Percentiles rank a stretch among this genome's conserved stretches.
phyloP scores from a whole-genome alignment of 2,888 invertebrate species.

The Xestia sexstrigata region DNA sequence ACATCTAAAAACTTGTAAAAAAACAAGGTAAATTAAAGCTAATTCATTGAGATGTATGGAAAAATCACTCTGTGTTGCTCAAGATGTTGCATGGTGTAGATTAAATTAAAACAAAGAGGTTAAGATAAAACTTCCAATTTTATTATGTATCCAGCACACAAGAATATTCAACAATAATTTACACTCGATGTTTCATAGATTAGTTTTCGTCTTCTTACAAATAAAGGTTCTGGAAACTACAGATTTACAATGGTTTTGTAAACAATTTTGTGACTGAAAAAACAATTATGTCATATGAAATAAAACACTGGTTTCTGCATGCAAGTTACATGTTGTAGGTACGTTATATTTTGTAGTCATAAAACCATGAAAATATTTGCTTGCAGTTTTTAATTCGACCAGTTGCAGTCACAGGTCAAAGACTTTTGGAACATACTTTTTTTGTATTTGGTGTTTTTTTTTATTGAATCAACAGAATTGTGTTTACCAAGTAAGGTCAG shows the following conservation, averaged over 20 bases:
- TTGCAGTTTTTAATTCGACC: conserved; percentile 1
- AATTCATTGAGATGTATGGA: not conserved
- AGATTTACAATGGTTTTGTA: conserved; percentile 16
- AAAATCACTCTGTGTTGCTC: not conserved
- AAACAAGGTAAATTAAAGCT: not conserved
- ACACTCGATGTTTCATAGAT: conserved; percentile 50
- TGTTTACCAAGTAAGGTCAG: conserved; percentile 52
- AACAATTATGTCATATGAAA: conserved; percentile 13
- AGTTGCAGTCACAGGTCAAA: conserved; percentile 17
- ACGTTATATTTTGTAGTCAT: not conserved
- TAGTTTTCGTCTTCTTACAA: conserved; percentile 31
- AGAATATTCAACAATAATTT: conserved; percentile 64
- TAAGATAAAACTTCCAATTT: conserved; percentile 66
- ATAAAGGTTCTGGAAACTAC: conserved; percentile 32
- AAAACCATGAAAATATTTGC: conserved; percentile 14
- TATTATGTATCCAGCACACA: conserved; percentile 76
- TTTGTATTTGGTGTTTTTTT: not conserved
- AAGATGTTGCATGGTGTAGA: not conserved
- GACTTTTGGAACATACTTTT: not conserved
- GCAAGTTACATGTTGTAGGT: not conserved
- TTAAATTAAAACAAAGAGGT: conserved; percentile 28
- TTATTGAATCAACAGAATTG: conserved; percentile 25
- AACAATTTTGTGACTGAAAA: conserved; percentile 24
- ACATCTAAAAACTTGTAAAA: too few relatives aligned
- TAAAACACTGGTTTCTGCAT: not conserved